Evolutionary conservation across 2,888 invertebrate species (phyloP), one percentile per base, ranked within the genome.

Genomic region (Leuctra nigra): DNA sequence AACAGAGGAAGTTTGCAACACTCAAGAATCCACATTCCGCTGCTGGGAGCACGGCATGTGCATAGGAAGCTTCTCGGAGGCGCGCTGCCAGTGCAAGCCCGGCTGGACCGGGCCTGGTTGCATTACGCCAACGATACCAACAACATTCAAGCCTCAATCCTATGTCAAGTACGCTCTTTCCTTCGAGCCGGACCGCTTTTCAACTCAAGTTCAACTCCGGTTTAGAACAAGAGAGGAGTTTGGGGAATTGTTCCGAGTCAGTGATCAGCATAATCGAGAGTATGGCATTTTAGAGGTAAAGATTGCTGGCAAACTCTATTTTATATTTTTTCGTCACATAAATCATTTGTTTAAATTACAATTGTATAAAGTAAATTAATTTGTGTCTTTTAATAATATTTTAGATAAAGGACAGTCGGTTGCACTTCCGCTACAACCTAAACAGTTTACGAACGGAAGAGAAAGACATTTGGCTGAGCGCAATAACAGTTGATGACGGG

Each of bases 161-260:
- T 97, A 95, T 72, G 93, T 97, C n/a, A 94, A 95, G 70, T 97
- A 96, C 70, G 93, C 94, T 1, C 75, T 97, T 29, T 92, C 92
- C 65, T 95, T 94, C 69, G 93, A 94, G 69, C 94, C 94, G 0
- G 91, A 94, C 68, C 80, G 90, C 64, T 95, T 91, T 68, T 88
- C 89, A 54, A 95, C 93, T 0, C 91, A 95, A 73, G 83, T 98
- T 61, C 94, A 97, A 72, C 75, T 98, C 54, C 78, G 93, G 64
- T 97, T 99, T 76, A 82, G 98, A 62, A 96, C 97, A 0, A 81
- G 94, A 25, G 93, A 96, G 72, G 87, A 88, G 59, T 87, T 90
- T 66, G 97, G 97, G 0, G 93, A 96, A 73, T 78, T 98, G 24
- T 94, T 97, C 74, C 80, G 94, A 61, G 92, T 94, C 14, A 91